These are phyloP conservation scores for Hoplostethus mediterraneus DNA, from an alignment of 2,797 vertebrate genomes.

Conservation along the genomic window DNA sequence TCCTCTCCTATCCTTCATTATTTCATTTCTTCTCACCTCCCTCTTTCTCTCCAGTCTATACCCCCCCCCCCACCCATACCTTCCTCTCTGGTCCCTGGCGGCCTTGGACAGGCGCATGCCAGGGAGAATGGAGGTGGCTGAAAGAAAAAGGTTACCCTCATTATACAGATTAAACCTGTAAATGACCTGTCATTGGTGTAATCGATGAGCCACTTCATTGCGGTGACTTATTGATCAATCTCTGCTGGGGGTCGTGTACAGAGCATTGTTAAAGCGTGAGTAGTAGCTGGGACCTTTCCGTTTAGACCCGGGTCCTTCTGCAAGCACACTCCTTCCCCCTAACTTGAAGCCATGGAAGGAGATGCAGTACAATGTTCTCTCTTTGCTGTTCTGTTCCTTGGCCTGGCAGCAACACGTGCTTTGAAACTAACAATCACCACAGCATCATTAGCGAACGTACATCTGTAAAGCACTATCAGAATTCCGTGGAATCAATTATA, in stretches of 20 bases:
- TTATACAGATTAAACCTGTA: conserved; percentile 88
- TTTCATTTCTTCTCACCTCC: conserved; percentile 13
- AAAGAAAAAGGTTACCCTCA: conserved; percentile 84
- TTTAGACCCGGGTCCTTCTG: conserved; percentile 31
- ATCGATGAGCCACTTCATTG: conserved; percentile 87
- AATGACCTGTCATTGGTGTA: conserved; percentile 84
- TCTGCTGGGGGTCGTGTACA: conserved; percentile 74
- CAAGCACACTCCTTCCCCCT: conserved; percentile 20
- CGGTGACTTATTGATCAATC: conserved; percentile 84
- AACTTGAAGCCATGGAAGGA: not conserved
- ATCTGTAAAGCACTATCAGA: conserved; percentile 3
- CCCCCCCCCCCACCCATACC: not conserved
- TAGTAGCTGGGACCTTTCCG: conserved; percentile 45
- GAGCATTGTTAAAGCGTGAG: conserved; percentile 74
- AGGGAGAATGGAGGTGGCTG: conserved; percentile 70
- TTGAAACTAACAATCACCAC: not conserved
- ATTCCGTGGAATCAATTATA: conserved; percentile 45
- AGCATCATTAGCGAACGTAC: not conserved
- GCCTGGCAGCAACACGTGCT: not conserved
- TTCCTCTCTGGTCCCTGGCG: conserved; percentile 36
- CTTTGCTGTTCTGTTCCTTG: not conserved
- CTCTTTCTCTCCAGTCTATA: not conserved
- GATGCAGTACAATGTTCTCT: not conserved
- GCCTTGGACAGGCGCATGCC: conserved; percentile 56
- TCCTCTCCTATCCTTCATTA: conserved; percentile 25